Base-by-base conservation (phyloP, 2,797 vertebrate species). In the Chaenodraco wilsoni region DNA sequence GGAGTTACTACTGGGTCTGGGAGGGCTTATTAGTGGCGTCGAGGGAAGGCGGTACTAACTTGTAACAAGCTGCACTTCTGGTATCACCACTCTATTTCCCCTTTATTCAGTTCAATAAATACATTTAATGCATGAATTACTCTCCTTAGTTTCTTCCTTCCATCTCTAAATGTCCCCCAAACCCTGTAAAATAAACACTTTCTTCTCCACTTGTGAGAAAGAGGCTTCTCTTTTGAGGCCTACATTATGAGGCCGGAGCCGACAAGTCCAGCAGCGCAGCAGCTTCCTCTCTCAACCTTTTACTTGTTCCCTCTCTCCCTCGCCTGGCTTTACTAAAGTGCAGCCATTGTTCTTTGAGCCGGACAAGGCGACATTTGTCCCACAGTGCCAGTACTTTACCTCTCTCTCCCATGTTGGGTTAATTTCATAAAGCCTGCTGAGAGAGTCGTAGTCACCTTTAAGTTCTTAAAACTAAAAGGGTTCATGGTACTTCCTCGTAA, bases 1-100 rank as follows among this genome's bases (percentile, higher is more conserved):
- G 70, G 84, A 83, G 81, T 83, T 79, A 88, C 84, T 74, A 84
- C 82, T 69, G 83, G 61, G 81, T 69, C 55, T 85, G 85, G 50
- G 76, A 78, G 76, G 0, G 31, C 69, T 86, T 88, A 92, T 93
- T 91, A 89, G 81, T 65, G 43, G 67, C 31, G 65, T 84, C 44
- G 52, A 78, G 79, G 84, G 77, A 74, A 54, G 43, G 48, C 44
- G n/a, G 31, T 49, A 52, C 64, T 64, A 84, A 82, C 74, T 83
- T 64, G 74, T 58, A 81, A 70, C 45, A 41, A 87, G 69, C 78
- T 62, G 55, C 50, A 63, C 52, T 27, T 65, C 66, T 64, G 65
- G 17, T 59, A 69, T 86, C 83, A 60, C 48, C 48, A 10, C 50
- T 8, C 31, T 65, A 73, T 74, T 37, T n/a, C 37, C 27, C 52